These are phyloP conservation scores for Toxotes lorentzi DNA, from an alignment of 2,797 vertebrate species.

Conservation along the genomic window DNA sequence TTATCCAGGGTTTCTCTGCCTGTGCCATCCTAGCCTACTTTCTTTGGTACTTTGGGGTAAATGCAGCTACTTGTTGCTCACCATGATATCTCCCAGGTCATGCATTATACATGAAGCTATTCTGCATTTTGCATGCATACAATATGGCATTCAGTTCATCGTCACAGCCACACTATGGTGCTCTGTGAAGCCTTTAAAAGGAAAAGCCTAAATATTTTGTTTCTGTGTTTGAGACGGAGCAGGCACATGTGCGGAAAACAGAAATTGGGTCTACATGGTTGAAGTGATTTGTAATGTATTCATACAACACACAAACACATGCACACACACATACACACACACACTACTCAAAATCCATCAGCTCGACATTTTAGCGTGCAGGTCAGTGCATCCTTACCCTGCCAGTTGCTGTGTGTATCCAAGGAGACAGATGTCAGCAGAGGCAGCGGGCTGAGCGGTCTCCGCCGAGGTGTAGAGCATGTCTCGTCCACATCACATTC, in stretches of 20 bases:
- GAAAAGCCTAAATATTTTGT: not conserved
- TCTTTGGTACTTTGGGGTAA: conserved; percentile 43
- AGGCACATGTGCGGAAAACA: not conserved
- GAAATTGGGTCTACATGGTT: not conserved
- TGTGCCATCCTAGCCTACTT: conserved; percentile 67
- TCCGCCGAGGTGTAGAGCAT: conserved; percentile 24
- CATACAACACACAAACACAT: conserved; percentile 19
- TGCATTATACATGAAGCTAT: conserved; percentile 64
- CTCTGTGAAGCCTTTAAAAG: conserved; percentile 11
- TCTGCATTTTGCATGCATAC: conserved; percentile 52
- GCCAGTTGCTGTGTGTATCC: conserved; percentile 48
- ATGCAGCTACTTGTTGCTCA: conserved; percentile 67
- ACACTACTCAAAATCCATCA: conserved; percentile 20
- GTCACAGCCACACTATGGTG: not conserved
- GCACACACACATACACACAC: not conserved
- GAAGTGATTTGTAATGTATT: conserved; percentile 6
- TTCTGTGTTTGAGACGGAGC: not conserved
- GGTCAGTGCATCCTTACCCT: conserved; percentile 68
- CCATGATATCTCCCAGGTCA: conserved; percentile 46
- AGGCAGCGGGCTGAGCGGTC: conserved; percentile 40
- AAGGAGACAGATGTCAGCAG: conserved; percentile 64
- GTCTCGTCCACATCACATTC: conserved; percentile 50
- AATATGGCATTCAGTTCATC: conserved; percentile 38
- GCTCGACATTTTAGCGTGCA: conserved; percentile 36
- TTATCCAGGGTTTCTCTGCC: conserved; percentile 42